Evolutionary conservation across 2,888 invertebrate genomes (phyloP).

Genomic region (Pseudoips prasinana): DNA sequence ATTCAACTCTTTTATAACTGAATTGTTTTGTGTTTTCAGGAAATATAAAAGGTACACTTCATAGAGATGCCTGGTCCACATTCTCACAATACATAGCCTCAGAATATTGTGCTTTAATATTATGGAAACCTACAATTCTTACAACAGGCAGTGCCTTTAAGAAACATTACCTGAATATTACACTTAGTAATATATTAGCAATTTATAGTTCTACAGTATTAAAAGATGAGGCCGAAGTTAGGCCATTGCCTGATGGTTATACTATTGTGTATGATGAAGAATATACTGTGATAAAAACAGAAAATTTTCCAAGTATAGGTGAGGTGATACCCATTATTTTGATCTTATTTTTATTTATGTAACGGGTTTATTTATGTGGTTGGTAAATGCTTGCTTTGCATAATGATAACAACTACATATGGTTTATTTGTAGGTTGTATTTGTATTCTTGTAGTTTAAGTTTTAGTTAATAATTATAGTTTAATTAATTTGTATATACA

Average conservation of each 20-base stretch:
- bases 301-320: conserved; percentile 49
- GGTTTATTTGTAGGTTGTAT: no score
- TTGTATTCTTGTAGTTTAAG: no score
- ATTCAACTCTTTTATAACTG: no score
- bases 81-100: conserved; percentile 68
- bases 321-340: no score
- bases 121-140: conserved; percentile 69
- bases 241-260: conserved; percentile 53
- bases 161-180: conserved; percentile 73
- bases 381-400: no score
- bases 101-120: conserved; percentile 62
- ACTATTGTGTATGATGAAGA: conserved; percentile 48
- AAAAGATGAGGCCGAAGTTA: conserved; percentile 38
- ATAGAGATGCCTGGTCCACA: conserved; percentile 72
- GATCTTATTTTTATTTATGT: no score
- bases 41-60: conserved; percentile 70
- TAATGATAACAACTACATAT: no score
- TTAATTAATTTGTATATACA: no score
- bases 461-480: no score
- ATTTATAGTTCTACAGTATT: conserved; percentile 62
- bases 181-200: conserved; percentile 65
- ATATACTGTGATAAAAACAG: conserved; percentile 59
- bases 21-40: no score
- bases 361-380: no score
- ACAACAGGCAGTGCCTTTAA: conserved; percentile 71